Conservation (phyloP, 2,113 vertebrate genomes). For the Chlorocebus sabaeus region DNA sequence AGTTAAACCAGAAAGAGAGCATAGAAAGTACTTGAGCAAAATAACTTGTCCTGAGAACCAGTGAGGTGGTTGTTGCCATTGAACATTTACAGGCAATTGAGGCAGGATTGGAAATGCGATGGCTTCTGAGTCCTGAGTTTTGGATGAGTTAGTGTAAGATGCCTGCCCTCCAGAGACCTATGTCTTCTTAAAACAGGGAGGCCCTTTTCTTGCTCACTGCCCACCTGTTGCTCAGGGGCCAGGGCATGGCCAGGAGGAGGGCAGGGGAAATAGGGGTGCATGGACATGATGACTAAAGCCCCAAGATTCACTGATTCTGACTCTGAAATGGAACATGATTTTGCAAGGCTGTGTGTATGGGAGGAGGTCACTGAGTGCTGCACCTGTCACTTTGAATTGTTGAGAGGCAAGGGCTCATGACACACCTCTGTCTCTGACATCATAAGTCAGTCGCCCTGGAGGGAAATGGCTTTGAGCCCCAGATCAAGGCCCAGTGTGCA, state of each 20-base stretch:
- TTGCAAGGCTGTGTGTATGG: rapidly evolving
- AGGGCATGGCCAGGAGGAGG: background rate
- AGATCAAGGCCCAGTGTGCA: rapidly evolving
- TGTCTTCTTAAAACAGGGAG: background rate
- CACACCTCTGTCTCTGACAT: background rate
- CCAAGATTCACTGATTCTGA: background rate
- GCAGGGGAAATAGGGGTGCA: background rate
- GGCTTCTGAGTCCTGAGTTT: background rate
- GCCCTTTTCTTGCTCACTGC: background rate
- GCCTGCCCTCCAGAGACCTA: background rate
- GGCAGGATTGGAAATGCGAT: rapidly evolving
- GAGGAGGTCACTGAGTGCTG: rapidly evolving
- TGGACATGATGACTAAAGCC: rapidly evolving
- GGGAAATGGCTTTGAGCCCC: background rate
- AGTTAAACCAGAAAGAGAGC: no score
- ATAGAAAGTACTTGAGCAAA: background rate
- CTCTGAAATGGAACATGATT: background rate
- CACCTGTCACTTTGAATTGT: no score
- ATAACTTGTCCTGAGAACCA: rapidly evolving
- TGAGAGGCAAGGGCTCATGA: background rate
- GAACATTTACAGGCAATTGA: background rate
- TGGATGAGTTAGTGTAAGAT: background rate
- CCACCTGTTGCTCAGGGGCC: background rate
- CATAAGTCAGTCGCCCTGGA: rapidly evolving
- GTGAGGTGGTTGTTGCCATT: background rate